Evolutionary conservation across 2,888 invertebrate genomes (phyloP), one percentile per base, ranked within the genome.

Genomic region (Ophion ventricosus): DNA sequence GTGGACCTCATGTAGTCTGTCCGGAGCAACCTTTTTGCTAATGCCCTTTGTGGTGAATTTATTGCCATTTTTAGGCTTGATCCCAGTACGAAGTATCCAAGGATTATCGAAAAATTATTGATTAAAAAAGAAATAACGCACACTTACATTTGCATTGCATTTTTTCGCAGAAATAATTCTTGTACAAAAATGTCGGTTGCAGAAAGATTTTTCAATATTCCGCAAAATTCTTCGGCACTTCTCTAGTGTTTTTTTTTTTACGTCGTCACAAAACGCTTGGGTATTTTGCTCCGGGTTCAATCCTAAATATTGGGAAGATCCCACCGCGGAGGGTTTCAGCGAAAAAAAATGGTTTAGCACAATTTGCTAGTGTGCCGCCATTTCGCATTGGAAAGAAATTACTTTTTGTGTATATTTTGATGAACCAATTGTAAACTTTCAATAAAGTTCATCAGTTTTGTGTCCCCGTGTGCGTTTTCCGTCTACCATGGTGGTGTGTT

Each of bases 341-440:
- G 49, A 49, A 49, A 49, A 43, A 49, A 49, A 49, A 17, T 49
- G 49, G 49, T 11, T 49, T 17, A 4, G 49, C 14, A 17, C 49
- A 17, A 17, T 17, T n/a, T n/a, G n/a, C n/a, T 17, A 17, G 17
- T 4, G 10, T 14, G 43, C 43, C 43, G 43, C 49, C 14, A 4
- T 17, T 49, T 49, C 49, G 17, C 14, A 49, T 17, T 11, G 49
- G 17, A 49, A 49, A 14, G 17, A 49, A 17, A 14, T 23, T 66
- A 35, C 70, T 49, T 74, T 66, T 76, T 72, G 29, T 61, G 56
- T 79, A 77, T 66, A 20, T 67, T 61, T 17, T 1, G 25, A 66
- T 70, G 35, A 78, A 49, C 3, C 49, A 17, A 49, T 49, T 17
- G 17, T 49, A 17, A 11, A 49, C 49, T 49, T 80, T 25, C 77